Base-by-base conservation (phyloP, 2,113 vertebrate genomes). In the Upupa epops region DNA sequence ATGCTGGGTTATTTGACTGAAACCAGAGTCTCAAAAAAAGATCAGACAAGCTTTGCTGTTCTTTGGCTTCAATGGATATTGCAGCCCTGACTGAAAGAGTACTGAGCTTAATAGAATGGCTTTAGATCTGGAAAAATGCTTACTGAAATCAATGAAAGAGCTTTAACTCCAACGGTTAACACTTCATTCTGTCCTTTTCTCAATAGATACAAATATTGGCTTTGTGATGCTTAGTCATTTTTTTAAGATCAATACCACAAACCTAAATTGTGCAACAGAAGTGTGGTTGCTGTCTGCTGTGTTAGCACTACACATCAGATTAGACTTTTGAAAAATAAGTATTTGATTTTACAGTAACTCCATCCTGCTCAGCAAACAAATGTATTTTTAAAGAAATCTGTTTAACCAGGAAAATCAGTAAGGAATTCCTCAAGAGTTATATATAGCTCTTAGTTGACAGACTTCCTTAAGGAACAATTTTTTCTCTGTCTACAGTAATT, bases 381-480 rank as follows among this genome's bases (percentile, higher is more conserved):
- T 72, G 56, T 79, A 84, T 95, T 95, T 92, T 95, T 92, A 93
- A 81, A 94, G 89, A 92, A 96, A 95, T 83, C 68, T 95, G 60
- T 93, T 93, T 91, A 92, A 91, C 61, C 69, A 87, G 71, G 37
- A 89, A 96, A 96, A 95, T 93, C 94, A 79, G 96, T 93, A 93
- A 91, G 92, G 92, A 95, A 96, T 95, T 95, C 68, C 89, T 92
- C 68, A 88, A 74, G 90, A 91, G 87, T 93, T 96, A 95, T 93
- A 94, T 92, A 91, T 92, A 96, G 85, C 56, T 86, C 55, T 86
- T 86, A 91, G 82, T 85, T 93, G 87, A 96, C 89, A 95, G 95
- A 78, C 80, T 96, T 94, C 73, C 86, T 92, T 52, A 88, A 93
- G 92, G 66, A 86, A 87, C 66, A 89, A 79, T 48, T 94, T 94